Conservation (phyloP, 2,113 vertebrate genomes). For the Mirounga angustirostris region DNA sequence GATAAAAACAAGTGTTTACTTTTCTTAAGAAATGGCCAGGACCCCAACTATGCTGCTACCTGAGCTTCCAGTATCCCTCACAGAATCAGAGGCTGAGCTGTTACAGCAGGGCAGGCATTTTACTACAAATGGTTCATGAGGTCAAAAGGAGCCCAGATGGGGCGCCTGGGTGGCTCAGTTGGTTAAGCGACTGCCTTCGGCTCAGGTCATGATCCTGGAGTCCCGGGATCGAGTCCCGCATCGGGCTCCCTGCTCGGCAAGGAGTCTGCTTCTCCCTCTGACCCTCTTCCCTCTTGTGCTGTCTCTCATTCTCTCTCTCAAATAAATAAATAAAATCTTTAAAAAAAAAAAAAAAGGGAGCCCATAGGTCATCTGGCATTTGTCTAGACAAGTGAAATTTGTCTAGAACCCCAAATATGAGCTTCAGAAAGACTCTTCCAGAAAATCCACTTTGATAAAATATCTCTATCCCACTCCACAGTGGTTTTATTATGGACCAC, state of each 20-base stretch:
- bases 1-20: neutral
- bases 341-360: neutral
- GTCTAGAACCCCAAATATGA: neutral
- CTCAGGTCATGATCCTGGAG: no score
- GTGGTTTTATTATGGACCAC: neutral
- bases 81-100: neutral
- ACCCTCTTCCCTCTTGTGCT: no score
- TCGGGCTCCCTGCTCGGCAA: no score
- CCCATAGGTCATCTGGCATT: neutral
- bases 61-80: neutral
- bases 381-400: no score
- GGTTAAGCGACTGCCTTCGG: no score
- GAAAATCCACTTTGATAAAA: neutral
- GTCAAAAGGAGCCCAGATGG: neutral
- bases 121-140: no score
- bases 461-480: neutral
- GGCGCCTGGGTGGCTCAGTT: no score
- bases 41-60: no score
- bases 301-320: no score
- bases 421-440: neutral
- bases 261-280: no score
- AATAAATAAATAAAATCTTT: no score
- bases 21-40: neutral
- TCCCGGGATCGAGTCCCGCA: no score
- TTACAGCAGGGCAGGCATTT: neutral